Evolutionary conservation across 2,113 vertebrate species (phyloP), one percentile per base, ranked within the genome.

Genomic region (Pelecanus crispus): DNA sequence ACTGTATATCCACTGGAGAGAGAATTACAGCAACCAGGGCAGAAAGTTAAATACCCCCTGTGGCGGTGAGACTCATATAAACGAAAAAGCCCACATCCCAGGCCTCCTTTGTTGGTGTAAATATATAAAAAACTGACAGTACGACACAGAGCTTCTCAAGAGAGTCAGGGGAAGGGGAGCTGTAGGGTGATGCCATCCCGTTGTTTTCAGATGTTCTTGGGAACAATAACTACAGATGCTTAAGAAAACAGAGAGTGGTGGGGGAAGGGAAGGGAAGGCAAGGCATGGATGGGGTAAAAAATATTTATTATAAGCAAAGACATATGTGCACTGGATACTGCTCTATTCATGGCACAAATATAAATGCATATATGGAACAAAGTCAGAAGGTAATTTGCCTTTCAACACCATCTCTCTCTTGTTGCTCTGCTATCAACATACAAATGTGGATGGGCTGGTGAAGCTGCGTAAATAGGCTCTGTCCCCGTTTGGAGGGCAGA

Each of bases 1-100:
- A 94, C 97, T 97, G 96, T 97, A 95, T 97, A 97, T 96, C 95
- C 66, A 97, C 97, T 94, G 94, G 95, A 97, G 97, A 97, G 97
- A 97, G 97, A 98, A 97, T 98, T 97, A 97, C 97, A 97, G 92
- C 98, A 97, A 97, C 90, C 72, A 90, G 97, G 97, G 94, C 97
- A 95, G 95, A 97, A 94, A 97, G 97, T 96, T 98, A 98, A 98
- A 97, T 84, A 94, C 97, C 97, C 97, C 91, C 97, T 95, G 96
- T 95, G 97, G 98, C 96, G 55, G 34, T 96, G 96, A 92, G 72
- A 97, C 96, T 97, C 96, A 79, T 88, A 97, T 90, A 97, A 97
- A 97, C 49, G 52, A 95, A 94, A 92, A 96, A 96, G 92, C 85
- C 94, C 87, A 84, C 88, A 16, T 67, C 77, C 68, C 83, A 52